Evolutionary conservation across 2,113 vertebrate species (phyloP), one percentile per base, ranked within the genome.

Genomic region (Podilymbus podiceps): DNA sequence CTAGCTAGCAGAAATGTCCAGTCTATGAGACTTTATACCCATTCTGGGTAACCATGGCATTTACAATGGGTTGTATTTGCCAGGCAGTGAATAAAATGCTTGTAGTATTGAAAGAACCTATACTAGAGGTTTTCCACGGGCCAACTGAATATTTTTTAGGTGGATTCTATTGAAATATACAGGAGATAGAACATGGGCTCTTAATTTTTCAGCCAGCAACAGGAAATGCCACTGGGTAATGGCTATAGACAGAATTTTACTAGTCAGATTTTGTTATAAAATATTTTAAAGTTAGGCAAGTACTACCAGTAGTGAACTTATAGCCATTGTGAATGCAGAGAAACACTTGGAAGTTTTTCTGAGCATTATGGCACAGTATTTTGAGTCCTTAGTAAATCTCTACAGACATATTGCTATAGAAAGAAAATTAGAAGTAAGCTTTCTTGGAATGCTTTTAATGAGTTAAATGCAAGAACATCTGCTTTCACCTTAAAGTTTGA

Each of bases 1-100:
- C 84, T 92, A 97, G 97, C 96, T 95, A 97, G 94, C 95, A 85
- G 95, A 97, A 96, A 58, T 83, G 83, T 96, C 96, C 85, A 72
- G 93, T 93, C 96, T 97, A 86, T 95, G 98, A 97, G 93, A 93
- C 97, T 97, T 96, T 96, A 88, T 97, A 94, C 96, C 98, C 97
- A 96, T 97, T 98, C 97, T 98, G 98, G 98, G 98, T 98, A 97
- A 98, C 97, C 98, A 94, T 97, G 99, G 99, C 99, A 99, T 98
- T 99, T 99, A 99, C 99, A 99, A 99, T 99, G 98, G 99, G 94
- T 99, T 99, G 99, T 99, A 99, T 99, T 98, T 98, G 99, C 98
- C 98, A 89, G 89, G 98, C 91, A 95, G 97, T 96, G 94, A 97
- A 95, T 67, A 84, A 96, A 95, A 93, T 97, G 95, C 96, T 97